Percentiles rank a stretch among this genome's conserved stretches.
phyloP scores from a whole-genome alignment of 2,888 invertebrate species.

The Hirtodrosophila trivittata region DNA sequence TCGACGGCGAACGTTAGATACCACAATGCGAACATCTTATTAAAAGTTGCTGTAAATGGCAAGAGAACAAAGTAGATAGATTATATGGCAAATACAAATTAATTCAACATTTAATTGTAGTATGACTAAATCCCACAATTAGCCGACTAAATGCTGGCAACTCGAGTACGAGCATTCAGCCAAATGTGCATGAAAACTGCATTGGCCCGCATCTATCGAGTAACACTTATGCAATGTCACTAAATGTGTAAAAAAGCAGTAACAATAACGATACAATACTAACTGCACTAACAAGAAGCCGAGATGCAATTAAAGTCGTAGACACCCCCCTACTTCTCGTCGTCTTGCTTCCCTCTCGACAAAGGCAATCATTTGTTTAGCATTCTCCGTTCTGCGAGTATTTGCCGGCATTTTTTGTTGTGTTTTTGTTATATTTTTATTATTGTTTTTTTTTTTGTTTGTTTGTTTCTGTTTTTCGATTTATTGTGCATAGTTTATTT shows the following conservation, averaged over 20 bases:
- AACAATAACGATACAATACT: conserved; percentile 7
- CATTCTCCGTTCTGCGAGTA: conserved; percentile 12
- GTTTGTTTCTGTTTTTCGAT: conserved; percentile 25
- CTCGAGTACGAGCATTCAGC: background rate
- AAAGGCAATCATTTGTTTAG: conserved; percentile 19
- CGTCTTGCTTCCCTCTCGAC: background rate
- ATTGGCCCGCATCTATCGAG: too few species aligned
- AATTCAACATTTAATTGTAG: conserved; percentile 4
- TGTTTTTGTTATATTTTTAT: conserved; percentile 1
- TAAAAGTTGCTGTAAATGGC: conserved; percentile 65
- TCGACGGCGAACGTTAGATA: conserved; percentile 83
- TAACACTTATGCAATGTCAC: too few species aligned
- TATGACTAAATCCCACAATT: conserved; percentile 22
- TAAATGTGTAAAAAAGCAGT: background rate
- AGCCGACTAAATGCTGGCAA: conserved; percentile 6
- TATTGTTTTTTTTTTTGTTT: conserved; percentile 3
- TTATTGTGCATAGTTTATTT: conserved; percentile 69
- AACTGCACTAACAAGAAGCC: too few species aligned
- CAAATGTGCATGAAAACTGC: too few species aligned
- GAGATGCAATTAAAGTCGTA: conserved; percentile 1
- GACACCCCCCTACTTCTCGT: background rate
- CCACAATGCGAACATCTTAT: conserved; percentile 83
- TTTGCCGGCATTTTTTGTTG: conserved; percentile 40
- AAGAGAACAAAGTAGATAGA: conserved; percentile 27
- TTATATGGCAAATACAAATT: conserved; percentile 23